Conservation (phyloP, 2,888 invertebrate genomes). For the Eledone cirrhosa region DNA sequence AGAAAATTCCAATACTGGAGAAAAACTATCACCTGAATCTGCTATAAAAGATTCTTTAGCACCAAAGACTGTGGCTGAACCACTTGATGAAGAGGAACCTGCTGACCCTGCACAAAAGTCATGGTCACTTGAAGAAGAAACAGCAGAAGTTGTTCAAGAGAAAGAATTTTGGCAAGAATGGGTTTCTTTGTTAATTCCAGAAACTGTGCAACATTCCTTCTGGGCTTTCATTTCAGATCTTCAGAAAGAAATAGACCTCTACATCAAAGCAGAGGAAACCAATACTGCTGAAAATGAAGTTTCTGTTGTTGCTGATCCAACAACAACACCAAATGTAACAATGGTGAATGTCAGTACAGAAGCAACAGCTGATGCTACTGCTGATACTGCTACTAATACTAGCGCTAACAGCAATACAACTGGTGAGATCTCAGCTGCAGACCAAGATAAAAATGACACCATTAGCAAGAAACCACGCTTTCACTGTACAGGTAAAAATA, state of each 20-base stretch:
- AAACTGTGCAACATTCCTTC: not conserved
- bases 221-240: not conserved
- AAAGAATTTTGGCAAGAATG: not conserved
- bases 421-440: not conserved
- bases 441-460: constrained; percentile 39
- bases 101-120: too few species aligned
- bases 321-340: not conserved
- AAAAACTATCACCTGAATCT: too few species aligned
- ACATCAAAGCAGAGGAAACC: not conserved
- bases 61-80: too few species aligned
- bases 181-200: not conserved
- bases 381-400: not conserved
- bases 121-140: too few species aligned
- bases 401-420: not conserved
- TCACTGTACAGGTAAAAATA: constrained; percentile 54
- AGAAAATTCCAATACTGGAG: too few species aligned
- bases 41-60: too few species aligned
- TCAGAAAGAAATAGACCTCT: constrained; percentile 8
- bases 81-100: too few species aligned
- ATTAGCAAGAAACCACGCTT: constrained; percentile 54
- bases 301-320: not conserved
- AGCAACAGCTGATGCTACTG: not conserved
- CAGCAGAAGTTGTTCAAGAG: too few species aligned
- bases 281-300: not conserved
- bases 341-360: not conserved